Base-by-base conservation (phyloP, 2,113 vertebrate genomes). In the Shinisaurus crocodilurus region DNA sequence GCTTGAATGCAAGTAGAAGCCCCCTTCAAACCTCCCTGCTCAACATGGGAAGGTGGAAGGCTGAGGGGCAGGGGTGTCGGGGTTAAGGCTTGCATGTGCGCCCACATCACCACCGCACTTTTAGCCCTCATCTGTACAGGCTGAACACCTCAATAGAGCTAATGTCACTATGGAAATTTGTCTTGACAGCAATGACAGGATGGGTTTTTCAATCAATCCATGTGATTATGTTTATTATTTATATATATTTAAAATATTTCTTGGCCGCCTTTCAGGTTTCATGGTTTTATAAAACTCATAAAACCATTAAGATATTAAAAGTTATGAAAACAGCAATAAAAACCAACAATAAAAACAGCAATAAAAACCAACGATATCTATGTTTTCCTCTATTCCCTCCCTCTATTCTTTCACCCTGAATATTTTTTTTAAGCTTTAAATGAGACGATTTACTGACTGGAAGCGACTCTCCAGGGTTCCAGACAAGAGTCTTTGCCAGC, bases 111-210 rank as follows among this genome's bases (percentile, higher is more conserved):
- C 60, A 3, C 2, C 18, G 18, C 60, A 63, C 8, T 18, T 40
- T 76, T 76, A 25, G 37, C 37, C 40, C 7, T 76, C 18, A 43
- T 6, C 18, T 43, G 37, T 25, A 20, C 74, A 76, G 18, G 37
- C 20, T 25, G 20, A 43, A 63, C 60, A 20, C 18, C 18, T 76
- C 15, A 20, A 18, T 25, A 76, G 5, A 23, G 23, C 40, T 76
- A 76, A 43, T 88, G 90, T 90, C 88, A 94, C 50, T 0, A 2
- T 43, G 90, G 87, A 20, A 88, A 89, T 75, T 45, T 83, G 20
- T 50, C 3, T 1, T 8, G 8, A 91, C 90, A 90, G n/a, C 5
- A 91, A 12, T 81, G 91, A 86, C 3, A 16, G 45, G n/a, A 43
- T 29, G 65, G 6, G n/a, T 48, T 85, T 69, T 40, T 34, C 40